Evolutionary conservation across 2,113 vertebrate species (phyloP), one percentile per base, ranked within the genome.

Genomic region (Pleuronectes platessa): DNA sequence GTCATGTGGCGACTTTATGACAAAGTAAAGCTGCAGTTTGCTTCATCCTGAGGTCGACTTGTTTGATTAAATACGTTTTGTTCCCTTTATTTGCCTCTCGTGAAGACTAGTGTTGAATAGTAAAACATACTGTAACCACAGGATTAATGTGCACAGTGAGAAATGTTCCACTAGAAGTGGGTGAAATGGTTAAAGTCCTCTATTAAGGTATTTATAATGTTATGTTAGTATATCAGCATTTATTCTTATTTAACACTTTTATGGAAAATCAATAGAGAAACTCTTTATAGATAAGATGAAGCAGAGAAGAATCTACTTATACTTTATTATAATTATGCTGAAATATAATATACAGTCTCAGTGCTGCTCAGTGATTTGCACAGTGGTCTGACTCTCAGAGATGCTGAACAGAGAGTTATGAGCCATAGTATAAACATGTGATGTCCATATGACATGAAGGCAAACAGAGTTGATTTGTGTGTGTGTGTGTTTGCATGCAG

Each of bases 321-420:
- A 27, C 3, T 67, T 73, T 13, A 55, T 75, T 15, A 60, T 54
- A 58, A 27, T 60, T 21, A 72, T 31, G n/a, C 23, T 35, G 35
- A 51, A 21, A 56, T 56, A 13, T 12, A 59, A 37, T 62, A 49
- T n/a, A 35, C 5, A 20, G 51, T 23, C 35, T 47, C 17, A 27
- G 18, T 27, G 24, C 21, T 67, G 15, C 20, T 70, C 53, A 54
- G 15, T 49, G 51, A 20, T 53, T 53, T 18, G 17, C 51, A 53
- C 51, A 20, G 18, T 53, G 17, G 20, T 53, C 4, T 17, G 18
- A 49, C 5, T 18, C 17, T 5, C 2, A 49, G 47, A 49, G 17
- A 49, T 49, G 47, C 6, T 56, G 1, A 23, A 56, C 12, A 23
- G 24, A 60, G 58, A 59, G 58, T 31, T 31, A 31, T 0, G 4